Evolutionary conservation across 2,888 invertebrate genomes (phyloP).

Genomic region (Parnassius glacialis): DNA sequence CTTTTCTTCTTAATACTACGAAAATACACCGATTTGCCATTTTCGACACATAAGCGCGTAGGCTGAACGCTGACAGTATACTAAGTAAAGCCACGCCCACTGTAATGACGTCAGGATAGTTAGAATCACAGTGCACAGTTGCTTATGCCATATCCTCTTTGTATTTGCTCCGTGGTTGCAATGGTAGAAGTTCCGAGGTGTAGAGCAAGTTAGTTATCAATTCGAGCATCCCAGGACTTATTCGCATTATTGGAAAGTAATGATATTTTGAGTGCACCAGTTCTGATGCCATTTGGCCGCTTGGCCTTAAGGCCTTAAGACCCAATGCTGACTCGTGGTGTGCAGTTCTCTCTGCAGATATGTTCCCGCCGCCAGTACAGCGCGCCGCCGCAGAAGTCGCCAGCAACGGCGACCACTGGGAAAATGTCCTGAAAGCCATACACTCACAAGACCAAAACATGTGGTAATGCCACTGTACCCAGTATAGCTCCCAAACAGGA

Average conservation of each 20-base stretch:
- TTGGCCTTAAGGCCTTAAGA: slow-evolving; percentile 39
- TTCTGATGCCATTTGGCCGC: slow-evolving; percentile 1
- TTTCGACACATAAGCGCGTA: too few relatives aligned
- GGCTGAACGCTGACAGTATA: too few relatives aligned
- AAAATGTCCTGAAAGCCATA: slow-evolving; percentile 82
- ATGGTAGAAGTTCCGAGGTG: too few relatives aligned
- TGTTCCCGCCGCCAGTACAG: slow-evolving; percentile 64
- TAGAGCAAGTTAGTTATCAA: too few relatives aligned
- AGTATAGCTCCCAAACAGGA: slow-evolving; percentile 52
- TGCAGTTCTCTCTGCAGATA: slow-evolving; percentile 81
- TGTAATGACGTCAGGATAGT: too few relatives aligned
- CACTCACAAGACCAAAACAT: slow-evolving; percentile 77
- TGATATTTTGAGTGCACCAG: slow-evolving; percentile 7
- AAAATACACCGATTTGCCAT: too few relatives aligned
- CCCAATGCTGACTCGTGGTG: slow-evolving; percentile 75
- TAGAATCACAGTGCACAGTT: too few relatives aligned
- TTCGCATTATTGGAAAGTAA: background rate
- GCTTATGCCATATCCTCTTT: too few relatives aligned
- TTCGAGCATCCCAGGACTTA: slow-evolving; percentile 2
- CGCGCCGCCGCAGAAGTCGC: slow-evolving; percentile 83
- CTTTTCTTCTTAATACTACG: too few relatives aligned
- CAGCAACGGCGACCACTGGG: slow-evolving; percentile 84
- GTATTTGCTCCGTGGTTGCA: too few relatives aligned
- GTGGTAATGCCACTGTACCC: slow-evolving; percentile 77
- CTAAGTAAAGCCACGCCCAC: too few relatives aligned